phyloP scores from a whole-genome alignment of 2,888 invertebrate species.

The Caenorhabditis imperialis region DNA sequence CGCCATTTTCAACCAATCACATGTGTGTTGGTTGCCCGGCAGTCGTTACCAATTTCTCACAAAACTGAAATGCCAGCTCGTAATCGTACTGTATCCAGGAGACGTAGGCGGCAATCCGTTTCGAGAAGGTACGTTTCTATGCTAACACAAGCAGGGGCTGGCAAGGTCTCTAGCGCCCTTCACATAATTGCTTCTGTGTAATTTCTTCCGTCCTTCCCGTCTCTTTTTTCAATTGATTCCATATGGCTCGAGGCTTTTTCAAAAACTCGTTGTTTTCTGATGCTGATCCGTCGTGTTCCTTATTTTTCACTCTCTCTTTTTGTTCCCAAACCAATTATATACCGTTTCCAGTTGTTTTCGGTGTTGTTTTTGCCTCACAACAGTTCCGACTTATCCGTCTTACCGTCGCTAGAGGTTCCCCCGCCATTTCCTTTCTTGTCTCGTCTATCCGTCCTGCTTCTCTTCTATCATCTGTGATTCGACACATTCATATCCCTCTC shows the following conservation, averaged over 20 bases:
- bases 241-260: conserved; percentile 34
- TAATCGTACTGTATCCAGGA: conserved; percentile 33
- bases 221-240: conserved; percentile 41
- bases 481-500: conserved; percentile 20
- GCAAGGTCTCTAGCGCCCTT: conserved; percentile 3
- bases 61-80: conserved; percentile 21
- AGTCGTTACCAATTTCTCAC: conserved; percentile 7
- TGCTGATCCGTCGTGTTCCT: too few species aligned
- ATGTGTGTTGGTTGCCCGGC: conserved; percentile 9
- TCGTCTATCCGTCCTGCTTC: conserved; percentile 3
- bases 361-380: neutral
- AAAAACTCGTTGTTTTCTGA: conserved; percentile 13
- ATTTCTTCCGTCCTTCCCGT: conserved; percentile 34
- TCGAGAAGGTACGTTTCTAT: conserved; percentile 34
- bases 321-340: conserved; percentile 6
- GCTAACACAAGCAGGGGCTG: too few species aligned
- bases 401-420: too few species aligned
- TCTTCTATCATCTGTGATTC: conserved; percentile 29
- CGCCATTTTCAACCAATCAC: conserved; percentile 11
- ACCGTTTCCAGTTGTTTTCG: conserved; percentile 3
- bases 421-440: conserved; percentile 2
- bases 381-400: too few species aligned
- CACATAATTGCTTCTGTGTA: conserved; percentile 49
- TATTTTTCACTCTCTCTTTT: too few species aligned
- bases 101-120: conserved; percentile 17